Evolutionary conservation across 2,888 invertebrate genomes (phyloP), one percentile per base, ranked within the genome.

Genomic region (Erebia aethiops): DNA sequence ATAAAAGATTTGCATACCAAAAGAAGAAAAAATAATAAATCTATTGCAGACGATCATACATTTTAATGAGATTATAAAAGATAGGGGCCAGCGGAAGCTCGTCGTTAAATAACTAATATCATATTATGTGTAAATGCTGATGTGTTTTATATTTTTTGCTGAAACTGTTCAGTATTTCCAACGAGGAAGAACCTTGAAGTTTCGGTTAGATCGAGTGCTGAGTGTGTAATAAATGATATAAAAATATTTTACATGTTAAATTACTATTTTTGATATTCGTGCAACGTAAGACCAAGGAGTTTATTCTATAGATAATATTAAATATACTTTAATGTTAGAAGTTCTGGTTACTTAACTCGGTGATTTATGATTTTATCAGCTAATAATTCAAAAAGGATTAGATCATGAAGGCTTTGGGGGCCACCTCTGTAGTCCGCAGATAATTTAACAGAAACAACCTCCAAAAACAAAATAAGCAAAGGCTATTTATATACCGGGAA

Each of bases 111-210:
- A 7, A 35, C 35, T 46, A 18, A 61, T 61, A 43, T 18, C 11
- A 61, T 46, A n/a, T 51, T 46, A n/a, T 51, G 18, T 13, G 18
- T 61, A 61, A 61, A 46, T 13, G 43, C 18, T 65, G 69, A 69
- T 71, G 71, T 70, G 67, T 67, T 71, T 18, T 16, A 16, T 54
- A 18, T 35, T 58, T 71, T 71, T 73, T 69, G 63, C 69, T 69
- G 60, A 58, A 11, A 67, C 10, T 61, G 46, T n/a, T 65, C 73
- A 58, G 18, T 56, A 51, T 74, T 56, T 67, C 46, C 13, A 69
- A 71, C 43, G 62, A 71, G 73, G 73, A 74, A 74, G 69, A 71
- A 71, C 73, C 73, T 74, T 74, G 73, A 71, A 64, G 13, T 57
- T 67, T n/a, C n/a, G n/a, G n/a, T n/a, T 52, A 67, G 63, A 57